Evolutionary conservation across 2,888 invertebrate genomes (phyloP), one percentile per base, ranked within the genome.

Genomic region (Trachelus iudaicus): DNA sequence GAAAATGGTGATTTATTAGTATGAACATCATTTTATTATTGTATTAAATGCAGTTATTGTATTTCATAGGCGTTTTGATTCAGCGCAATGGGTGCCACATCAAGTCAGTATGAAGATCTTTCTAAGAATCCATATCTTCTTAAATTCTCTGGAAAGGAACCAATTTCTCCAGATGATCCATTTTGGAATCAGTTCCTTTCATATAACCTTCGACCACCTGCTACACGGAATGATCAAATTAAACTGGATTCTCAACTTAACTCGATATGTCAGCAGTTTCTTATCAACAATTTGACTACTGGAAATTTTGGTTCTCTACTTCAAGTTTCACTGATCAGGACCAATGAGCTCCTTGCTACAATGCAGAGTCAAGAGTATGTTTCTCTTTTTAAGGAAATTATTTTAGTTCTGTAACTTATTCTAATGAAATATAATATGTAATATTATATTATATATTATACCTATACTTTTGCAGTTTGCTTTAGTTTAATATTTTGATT

Each of bases 141-240:
- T 80, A 94, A 94, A 82, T 97, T 99, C 90, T 96, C 96, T 81
- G 96, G 97, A 0, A 93, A 94, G 69, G 96, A 97, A 83, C 93
- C 95, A 69, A 96, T 99, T 85, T 94, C 96, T 9, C 94, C 95
- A 11, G 97, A 97, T 90, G 97, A 98, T 90, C 96, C 96, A 0
- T 98, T 97, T 91, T 99, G 99, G 99, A 97, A 97, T 90, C 95
- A 96, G 83, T 94, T 99, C 83, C 93, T 99, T 69, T 96, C 98
- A 0, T 99, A 98, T 89, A 97, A 98, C 83, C 95, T 98, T 85
- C 94, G 94, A 69, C 95, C 97, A 79, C 98, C 98, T 0, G 93
- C 94, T 73, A 95, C 95, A 86, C 94, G 94, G 95, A 96, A 92
- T 92, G 94, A 92, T 88, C 88, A 89, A 80, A 90, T 91, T 77